Evolutionary conservation across 2,888 invertebrate species (phyloP).

Genomic region (Ctena decussata): DNA sequence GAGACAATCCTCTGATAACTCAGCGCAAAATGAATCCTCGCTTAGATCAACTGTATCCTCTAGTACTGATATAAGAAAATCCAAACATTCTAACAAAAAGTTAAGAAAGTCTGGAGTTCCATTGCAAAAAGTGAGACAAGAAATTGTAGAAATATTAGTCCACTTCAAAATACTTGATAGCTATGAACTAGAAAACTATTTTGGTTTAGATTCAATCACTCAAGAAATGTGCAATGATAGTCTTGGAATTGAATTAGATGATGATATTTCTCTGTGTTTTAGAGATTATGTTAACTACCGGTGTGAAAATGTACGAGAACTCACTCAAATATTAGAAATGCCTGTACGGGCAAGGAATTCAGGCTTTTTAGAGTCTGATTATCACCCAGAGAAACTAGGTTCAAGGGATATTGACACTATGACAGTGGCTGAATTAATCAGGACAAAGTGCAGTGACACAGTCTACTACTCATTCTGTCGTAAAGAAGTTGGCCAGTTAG

Average conservation of each 20-base stretch:
- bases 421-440: conserved; percentile 54
- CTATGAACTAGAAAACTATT: conserved; percentile 5
- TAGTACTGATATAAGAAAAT: not conserved
- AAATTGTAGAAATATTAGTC: conserved; percentile 41
- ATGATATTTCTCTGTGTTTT: conserved; percentile 49
- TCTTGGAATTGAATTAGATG: conserved; percentile 36
- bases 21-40: not conserved
- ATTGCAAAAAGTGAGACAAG: conserved; percentile 38
- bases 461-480: conserved; percentile 64
- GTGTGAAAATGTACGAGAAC: conserved; percentile 58
- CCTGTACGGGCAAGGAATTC: conserved; percentile 47
- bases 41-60: not conserved
- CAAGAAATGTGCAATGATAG: conserved; percentile 13
- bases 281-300: conserved; percentile 61
- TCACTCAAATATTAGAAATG: conserved; percentile 40
- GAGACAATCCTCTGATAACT: not conserved
- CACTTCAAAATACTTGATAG: conserved; percentile 27
- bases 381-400: conserved; percentile 43
- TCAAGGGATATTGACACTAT: conserved; percentile 47
- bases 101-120: conserved; percentile 34
- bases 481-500: conserved; percentile 55
- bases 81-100: conserved; percentile 4
- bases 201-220: conserved; percentile 12
- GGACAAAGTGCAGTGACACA: conserved; percentile 47
- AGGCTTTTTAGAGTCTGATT: conserved; percentile 60